These are phyloP conservation scores for Odobenus rosmarus DNA, from an alignment of 2,113 vertebrate species.

Conservation along the genomic window DNA sequence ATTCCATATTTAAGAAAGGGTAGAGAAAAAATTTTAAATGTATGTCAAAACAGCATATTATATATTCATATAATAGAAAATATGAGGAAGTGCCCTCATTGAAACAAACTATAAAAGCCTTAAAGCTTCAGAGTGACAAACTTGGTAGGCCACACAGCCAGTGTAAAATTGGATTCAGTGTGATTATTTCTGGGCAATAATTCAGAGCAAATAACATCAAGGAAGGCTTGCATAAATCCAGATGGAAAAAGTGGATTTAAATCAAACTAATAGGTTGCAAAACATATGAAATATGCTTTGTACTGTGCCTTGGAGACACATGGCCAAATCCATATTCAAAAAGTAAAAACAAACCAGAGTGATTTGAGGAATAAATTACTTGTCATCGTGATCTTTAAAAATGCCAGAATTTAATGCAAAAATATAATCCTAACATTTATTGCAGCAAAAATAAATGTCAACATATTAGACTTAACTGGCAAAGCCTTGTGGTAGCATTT, in stretches of 20 bases:
- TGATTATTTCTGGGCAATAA: constrained; percentile 89
- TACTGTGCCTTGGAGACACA: constrained; percentile 87
- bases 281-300: constrained; percentile 88
- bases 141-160: constrained; percentile 83
- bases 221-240: constrained; percentile 86
- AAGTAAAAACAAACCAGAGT: constrained; percentile 88
- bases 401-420: constrained; percentile 91
- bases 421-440: constrained; percentile 92
- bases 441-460: constrained; percentile 91
- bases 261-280: constrained; percentile 89
- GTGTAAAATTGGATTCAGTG: constrained; percentile 88
- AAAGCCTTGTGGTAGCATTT: constrained; percentile 88
- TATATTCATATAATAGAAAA: constrained; percentile 18
- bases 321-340: constrained; percentile 88
- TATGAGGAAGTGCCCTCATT: constrained; percentile 76
- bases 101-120: constrained; percentile 80
- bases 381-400: constrained; percentile 91
- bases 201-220: constrained; percentile 89
- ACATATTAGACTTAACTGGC: constrained; percentile 90
- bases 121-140: constrained; percentile 80
- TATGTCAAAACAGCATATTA: constrained; percentile 31
- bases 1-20: constrained; percentile 14
- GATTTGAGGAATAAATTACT: constrained; percentile 91
- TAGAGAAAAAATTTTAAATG: constrained; percentile 13
- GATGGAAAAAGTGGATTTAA: constrained; percentile 89